These are phyloP conservation scores for Nephila pilipes DNA, from an alignment of 1,140 invertebrate species.

Conservation along the genomic window DNA sequence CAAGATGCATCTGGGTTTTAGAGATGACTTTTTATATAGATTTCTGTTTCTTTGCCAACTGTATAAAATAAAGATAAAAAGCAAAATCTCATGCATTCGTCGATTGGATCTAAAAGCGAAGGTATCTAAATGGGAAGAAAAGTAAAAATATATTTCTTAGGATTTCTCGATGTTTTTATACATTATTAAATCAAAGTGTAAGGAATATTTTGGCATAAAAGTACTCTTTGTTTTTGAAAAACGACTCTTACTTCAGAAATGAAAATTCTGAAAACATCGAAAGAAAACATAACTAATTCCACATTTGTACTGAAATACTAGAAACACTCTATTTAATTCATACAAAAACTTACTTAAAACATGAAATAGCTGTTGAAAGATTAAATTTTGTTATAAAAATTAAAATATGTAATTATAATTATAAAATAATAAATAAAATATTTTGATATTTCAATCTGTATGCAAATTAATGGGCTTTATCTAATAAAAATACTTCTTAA, in stretches of 20 bases:
- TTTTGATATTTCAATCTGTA: too few relatives aligned
- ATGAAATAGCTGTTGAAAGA: too few relatives aligned
- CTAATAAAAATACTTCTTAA: too few relatives aligned
- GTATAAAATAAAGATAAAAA: slow-evolving; percentile 51
- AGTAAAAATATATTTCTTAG: background rate
- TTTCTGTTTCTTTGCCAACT: background rate
- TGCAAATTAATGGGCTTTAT: too few relatives aligned
- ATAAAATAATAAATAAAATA: too few relatives aligned
- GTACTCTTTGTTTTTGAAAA: background rate
- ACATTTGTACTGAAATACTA: background rate
- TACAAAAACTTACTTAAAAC: too few relatives aligned
- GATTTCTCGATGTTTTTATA: background rate
- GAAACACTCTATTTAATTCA: too few relatives aligned
- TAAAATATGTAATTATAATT: too few relatives aligned
- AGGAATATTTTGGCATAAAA: background rate
- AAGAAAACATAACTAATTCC: background rate
- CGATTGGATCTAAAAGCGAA: slow-evolving; percentile 27
- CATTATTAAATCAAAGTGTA: background rate
- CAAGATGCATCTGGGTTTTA: slow-evolving; percentile 46
- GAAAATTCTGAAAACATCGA: background rate
- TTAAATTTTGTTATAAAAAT: too few relatives aligned
- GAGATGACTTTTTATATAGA: slow-evolving; percentile 59
- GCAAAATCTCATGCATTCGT: background rate
- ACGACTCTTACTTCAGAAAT: background rate
- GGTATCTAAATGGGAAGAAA: slow-evolving; percentile 10